Evolutionary conservation across 2,113 vertebrate genomes (phyloP), one percentile per base, ranked within the genome.

Genomic region (Scopus umbretta): DNA sequence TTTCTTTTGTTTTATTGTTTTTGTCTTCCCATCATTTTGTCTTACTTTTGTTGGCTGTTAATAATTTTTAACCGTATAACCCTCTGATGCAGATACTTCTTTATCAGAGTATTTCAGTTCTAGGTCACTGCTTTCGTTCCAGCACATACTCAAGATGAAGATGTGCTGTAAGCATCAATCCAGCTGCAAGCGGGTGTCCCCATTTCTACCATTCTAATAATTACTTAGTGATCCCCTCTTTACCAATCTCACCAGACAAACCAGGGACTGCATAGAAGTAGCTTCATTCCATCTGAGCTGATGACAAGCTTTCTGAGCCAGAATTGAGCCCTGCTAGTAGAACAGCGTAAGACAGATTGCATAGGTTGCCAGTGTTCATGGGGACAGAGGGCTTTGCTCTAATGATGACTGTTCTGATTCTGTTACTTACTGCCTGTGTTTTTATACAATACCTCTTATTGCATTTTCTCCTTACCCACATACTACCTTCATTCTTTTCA

Each of bases 281-380:
- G 18, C 10, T 72, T 85, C 13, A 52, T 93, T 95, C n/a, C 7
- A 2, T 59, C 61, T 79, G 36, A 67, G 34, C 2, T 85, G 43
- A 43, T 87, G 32, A 50, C 47, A 34, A 70, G 9, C 70, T 29
- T 79, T 92, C 47, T 27, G 32, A 92, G 66, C 13, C 56, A 63
- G 40, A 72, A 47, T 20, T 45, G 52, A 94, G n/a, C n/a, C 52
- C 55, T 94, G 50, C 61, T 90, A 56, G 22, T 75, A 84, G 36
- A 93, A 47, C 38, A 63, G 43, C 22, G 13, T 75, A 85, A 92
- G 52, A 40, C 61, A 80, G 53, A 71, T 65, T 90, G 61, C 23
- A 18, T 4, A 43, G 25, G 11, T n/a, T 86, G 15, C n/a, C 58
- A 18, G 6, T 19, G 30, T 40, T 80, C 0, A 0, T 40, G 21